Evolutionary conservation across 2,888 invertebrate species (phyloP), one percentile per base, ranked within the genome.

Genomic region (Masnerella sp.): DNA sequence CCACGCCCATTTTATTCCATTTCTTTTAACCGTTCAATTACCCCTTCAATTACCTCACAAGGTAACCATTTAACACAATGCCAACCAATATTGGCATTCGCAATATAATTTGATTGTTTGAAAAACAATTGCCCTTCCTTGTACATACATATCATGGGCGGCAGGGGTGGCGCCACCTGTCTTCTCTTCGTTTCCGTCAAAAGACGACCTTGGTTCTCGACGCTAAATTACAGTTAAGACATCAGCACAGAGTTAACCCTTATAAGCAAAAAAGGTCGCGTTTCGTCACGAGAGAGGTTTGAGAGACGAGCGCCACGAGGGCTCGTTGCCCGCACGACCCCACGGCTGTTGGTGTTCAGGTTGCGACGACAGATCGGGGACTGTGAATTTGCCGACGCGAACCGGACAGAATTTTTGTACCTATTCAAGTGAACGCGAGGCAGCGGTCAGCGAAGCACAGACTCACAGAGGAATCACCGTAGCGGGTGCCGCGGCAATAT

Each of bases 401-500:
- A n/a, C n/a, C 43, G 12, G 11, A 25, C 25, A 7, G 34, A 51
- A 67, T 51, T 43, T 61, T 54, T 47, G 18, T 49, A 40, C 38
- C 8, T 12, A 56, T 14, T 15, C 9, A 15, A 32, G 7, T 25
- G 25, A 25, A 25, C 7, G 4, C 7, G 4, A 25, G 7, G 25
- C n/a, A n/a, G n/a, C n/a, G n/a, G 7, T 25, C 25, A 25, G 7
- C 25, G 25, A 25, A 25, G 4, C 25, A 25, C 38, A 14, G 15
- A 38, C 15, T 38, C 42, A 42, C 25, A 62, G 32, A 47, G 40
- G 42, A 59, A 30, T 42, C 49, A 56, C 11, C 14, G 69, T 82
- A 84, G 84, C 81, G 43, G 70, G 81, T 84, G 78, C 82, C 84
- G 82, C 84, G 85, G 83, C 80, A 85, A 85, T 85, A 86, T 86